Evolutionary conservation across 2,888 invertebrate genomes (phyloP).

Genomic region (Clitarchus hookeri): DNA sequence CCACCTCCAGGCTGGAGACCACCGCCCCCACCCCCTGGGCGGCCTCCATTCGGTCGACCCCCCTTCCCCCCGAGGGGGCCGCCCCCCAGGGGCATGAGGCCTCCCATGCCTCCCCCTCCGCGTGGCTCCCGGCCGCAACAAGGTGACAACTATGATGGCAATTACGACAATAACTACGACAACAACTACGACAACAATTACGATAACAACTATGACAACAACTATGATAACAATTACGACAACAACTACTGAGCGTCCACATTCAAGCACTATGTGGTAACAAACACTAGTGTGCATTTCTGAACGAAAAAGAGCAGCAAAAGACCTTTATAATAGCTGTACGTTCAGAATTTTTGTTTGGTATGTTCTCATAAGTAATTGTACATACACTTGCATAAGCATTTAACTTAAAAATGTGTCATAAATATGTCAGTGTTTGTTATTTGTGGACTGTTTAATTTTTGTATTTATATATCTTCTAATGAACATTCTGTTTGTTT

Average conservation of each 20-base stretch:
- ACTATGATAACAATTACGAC: conserved; percentile 22
- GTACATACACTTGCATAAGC: neutral
- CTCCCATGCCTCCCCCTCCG: conserved; percentile 43
- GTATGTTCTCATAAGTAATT: neutral
- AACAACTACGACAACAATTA: conserved; percentile 5
- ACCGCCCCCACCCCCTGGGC: conserved; percentile 61
- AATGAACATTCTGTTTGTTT: no score
- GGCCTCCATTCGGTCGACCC: conserved; percentile 59
- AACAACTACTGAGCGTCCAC: neutral
- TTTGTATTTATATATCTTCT: no score
- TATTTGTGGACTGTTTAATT: no score
- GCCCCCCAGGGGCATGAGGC: conserved; percentile 60
- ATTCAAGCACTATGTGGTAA: neutral
- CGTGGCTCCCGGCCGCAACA: neutral
- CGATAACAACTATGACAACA: conserved; percentile 10
- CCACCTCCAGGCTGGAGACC: conserved; percentile 72
- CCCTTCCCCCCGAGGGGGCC: conserved; percentile 72
- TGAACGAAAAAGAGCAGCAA: neutral
- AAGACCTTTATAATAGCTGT: neutral
- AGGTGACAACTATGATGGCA: neutral
- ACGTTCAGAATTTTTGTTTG: neutral
- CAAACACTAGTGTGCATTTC: neutral
- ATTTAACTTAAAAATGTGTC: neutral
- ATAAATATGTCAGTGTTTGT: neutral
- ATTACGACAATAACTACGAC: neutral